These are phyloP conservation scores for Odocoileus hemionus DNA, from an alignment of 2,113 vertebrate species.

Conservation along the genomic window DNA sequence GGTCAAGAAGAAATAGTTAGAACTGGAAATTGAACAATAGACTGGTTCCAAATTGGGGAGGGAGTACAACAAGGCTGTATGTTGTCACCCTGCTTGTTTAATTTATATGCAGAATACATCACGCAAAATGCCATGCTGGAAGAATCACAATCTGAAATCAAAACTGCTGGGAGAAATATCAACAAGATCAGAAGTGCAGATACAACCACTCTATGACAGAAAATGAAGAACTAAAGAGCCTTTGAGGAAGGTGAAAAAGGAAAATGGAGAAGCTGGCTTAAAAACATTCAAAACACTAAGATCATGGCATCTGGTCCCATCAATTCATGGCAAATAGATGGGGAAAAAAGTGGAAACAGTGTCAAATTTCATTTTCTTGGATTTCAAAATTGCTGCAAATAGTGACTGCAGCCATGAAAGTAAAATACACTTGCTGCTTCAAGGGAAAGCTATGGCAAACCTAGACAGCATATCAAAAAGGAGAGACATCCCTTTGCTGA, in stretches of 20 bases:
- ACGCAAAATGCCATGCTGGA: not conserved
- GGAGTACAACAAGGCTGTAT: not conserved
- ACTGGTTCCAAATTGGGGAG: not conserved
- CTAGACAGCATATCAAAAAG: not conserved
- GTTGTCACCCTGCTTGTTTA: not conserved
- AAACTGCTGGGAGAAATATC: not conserved
- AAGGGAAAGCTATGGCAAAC: not conserved
- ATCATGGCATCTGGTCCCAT: not conserved
- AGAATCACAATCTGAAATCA: not conserved
- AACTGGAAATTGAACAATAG: not conserved
- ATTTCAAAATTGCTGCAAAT: not conserved
- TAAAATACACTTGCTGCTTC: not conserved
- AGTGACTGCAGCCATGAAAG: not conserved
- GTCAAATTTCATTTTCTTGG: not conserved
- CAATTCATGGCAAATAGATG: not conserved
- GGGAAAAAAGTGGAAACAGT: not conserved
- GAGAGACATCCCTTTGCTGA: not conserved
- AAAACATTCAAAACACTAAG: not conserved
- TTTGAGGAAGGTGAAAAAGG: not conserved
- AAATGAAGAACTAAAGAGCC: not conserved
- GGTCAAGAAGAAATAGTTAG: not conserved
- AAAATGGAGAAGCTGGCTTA: not conserved
- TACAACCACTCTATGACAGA: not conserved
- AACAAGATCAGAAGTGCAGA: not conserved
- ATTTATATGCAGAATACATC: not conserved